Base-by-base conservation (phyloP, 2,888 invertebrate species). In the Apotomis betuletana region DNA sequence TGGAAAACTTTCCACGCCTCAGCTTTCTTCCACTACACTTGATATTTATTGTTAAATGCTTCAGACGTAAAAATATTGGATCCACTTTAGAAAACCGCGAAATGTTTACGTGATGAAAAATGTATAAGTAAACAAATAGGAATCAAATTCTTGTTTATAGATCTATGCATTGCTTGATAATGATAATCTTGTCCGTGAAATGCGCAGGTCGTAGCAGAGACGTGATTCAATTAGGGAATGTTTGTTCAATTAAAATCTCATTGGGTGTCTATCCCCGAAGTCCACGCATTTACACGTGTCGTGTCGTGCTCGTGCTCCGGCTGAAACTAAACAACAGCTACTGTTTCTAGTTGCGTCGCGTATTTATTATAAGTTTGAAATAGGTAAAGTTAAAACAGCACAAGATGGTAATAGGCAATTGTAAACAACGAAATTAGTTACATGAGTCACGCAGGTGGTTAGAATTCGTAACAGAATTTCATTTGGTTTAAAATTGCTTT, bases 171-270 rank as follows among this genome's bases (percentile, higher is more conserved):
- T n/a, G 55, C 27, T 65, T 9, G 44, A 55, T 15, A 15, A 15
- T 15, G n/a, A n/a, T 15, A 15, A 15, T 15, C 15, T 15, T 52
- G 38, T 54, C 27, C 12, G n/a, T 13, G 55, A 65, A 63, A 44
- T 55, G 12, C 8, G n/a, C 55, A 46, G 6, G 3, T 55, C 6
- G 13, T 38, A 60, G 12, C 38, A 69, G 54, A 65, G 36, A 74
- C 60, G 54, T 68, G 68, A 55, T 61, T 63, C 62, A 67, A 70
- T 74, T 54, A 67, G 51, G 61, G 60, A 73, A 69, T 75, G 67
- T 75, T 75, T 75, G 72, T 72, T 68, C 69, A 63, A 60, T 54
- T 69, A 71, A 71, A 65, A 71, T 71, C 62, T 70, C 71, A 73
- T 71, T 75, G 67, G 69, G 72, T 54, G 57, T 65, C 61, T 59